Base-by-base conservation (phyloP, 2,797 vertebrate species). In the Artibeus lituratus region DNA sequence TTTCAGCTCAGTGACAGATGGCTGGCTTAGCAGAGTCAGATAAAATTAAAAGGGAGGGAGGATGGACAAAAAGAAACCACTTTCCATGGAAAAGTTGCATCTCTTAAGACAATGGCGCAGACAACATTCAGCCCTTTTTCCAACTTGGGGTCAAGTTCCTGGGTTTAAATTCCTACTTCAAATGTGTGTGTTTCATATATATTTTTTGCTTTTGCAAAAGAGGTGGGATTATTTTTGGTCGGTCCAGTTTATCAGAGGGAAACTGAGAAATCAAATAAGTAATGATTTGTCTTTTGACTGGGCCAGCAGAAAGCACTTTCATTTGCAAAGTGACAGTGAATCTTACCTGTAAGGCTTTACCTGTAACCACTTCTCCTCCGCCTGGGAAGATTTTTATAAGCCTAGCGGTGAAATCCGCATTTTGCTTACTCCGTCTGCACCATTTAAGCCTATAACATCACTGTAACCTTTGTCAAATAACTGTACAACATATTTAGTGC, bases 401-500 rank as follows among this genome's bases (percentile, higher is more conserved):
- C 78, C 70, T 24, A 1, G 11, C 4, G 16, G 74, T 81, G 95
- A 98, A 70, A 83, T 72, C 96, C 88, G 57, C n/a, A 16, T 97
- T 98, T 98, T 97, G 83, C 97, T 98, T 97, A 74, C 76, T 94
- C 93, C 90, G 18, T 98, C 91, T 90, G 80, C 81, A 96, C 87
- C 90, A 15, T 97, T 97, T 97, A 94, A 98, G 98, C 97, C 96
- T 97, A 97, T 97, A 97, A 98, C 97, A 98, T 98, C 98, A 90
- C 98, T 97, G 98, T 98, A 98, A 98, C 95, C 98, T 98, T 97
- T 95, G 97, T 98, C 97, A 98, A 98, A 98, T 97, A 98, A 97
- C 98, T 89, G 97, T 98, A 98, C 98, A 98, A 98, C 98, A 98
- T 99, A 98, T 99, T 99, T 99, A 99, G 98, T 98, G 98, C 98